Base-by-base conservation (phyloP, 2,888 invertebrate species). In the Antheraea yamamai region DNA sequence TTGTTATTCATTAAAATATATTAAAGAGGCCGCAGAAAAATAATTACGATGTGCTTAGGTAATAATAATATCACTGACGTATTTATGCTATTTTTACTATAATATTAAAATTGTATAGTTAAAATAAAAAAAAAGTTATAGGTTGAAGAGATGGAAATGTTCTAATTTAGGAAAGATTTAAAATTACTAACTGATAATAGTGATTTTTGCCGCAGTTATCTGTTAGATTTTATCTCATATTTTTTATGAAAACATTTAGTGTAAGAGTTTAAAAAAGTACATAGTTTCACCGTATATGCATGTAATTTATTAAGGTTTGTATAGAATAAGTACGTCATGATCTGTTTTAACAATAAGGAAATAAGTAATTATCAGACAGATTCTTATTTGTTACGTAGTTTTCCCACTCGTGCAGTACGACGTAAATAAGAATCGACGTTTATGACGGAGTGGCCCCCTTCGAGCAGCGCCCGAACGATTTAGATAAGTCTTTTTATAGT, bases 401-500 rank as follows among this genome's bases (percentile, higher is more conserved):
- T 81, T 86, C 84, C 88, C 87, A 88, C 82, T 85, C 83, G 88
- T 85, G 85, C 88, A 87, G 85, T 88, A 87, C 84, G 85, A 89
- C 89, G 90, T 93, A 93, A 94, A 94, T 93, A 93, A 89, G 90
- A 89, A 87, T 89, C 89, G 91, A 91, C 90, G 87, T 93, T 93
- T 92, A 93, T 91, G 93, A 90, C 89, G 87, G 86, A 81, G 68
- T 85, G 85, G 89, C 86, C 93, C 93, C 94, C 91, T 90, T 84
- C 82, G 84, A 87, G 87, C 90, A 88, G 89, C 86, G 87, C 85
- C 88, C 88, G 87, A 91, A 87, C 95, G 91, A 94, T 94, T 94
- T 93, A 95, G 95, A 95, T 95, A 95, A 95, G 94, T 94, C 94
- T 92, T 94, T 95, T 95, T 95, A 95, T 95, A 95, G 95, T 94